phyloP scores from a whole-genome alignment of 1,140 invertebrate species.

The Megalopta genalis region DNA sequence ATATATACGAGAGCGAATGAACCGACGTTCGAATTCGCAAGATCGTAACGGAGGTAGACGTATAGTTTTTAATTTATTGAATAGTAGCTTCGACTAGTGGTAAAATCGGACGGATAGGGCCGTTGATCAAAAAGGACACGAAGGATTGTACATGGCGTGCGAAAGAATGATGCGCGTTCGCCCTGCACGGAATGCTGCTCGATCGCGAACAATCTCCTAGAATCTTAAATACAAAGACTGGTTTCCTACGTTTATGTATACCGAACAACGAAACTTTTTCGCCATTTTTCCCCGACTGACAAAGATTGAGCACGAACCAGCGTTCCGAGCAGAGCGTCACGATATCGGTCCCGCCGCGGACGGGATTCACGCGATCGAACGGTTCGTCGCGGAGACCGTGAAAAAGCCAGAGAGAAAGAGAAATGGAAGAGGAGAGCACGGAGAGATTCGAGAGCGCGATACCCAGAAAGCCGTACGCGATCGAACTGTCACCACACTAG shows the following conservation, averaged over 20 bases:
- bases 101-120: constrained; percentile 18
- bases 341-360: neutral
- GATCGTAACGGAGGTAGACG: constrained; percentile 45
- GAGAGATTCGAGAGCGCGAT: constrained; percentile 24
- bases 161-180: constrained; percentile 2
- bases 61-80: constrained; percentile 67
- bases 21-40: constrained; percentile 14
- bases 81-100: constrained; percentile 54
- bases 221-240: neutral
- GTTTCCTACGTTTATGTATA: neutral
- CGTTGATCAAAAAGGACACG: constrained; percentile 23
- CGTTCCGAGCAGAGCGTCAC: neutral
- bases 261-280: neutral
- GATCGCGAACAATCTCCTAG: neutral
- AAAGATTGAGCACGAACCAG: neutral
- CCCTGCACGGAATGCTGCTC: neutral
- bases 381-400: neutral
- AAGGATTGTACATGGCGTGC: neutral
- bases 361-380: neutral
- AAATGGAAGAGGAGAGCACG: constrained; percentile 21
- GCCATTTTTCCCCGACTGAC: neutral
- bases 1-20: constrained; percentile 19
- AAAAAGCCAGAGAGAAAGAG: neutral
- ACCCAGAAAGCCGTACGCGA: constrained; percentile 45
- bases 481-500: constrained; percentile 73